Evolutionary conservation across 2,113 vertebrate species (phyloP).

Genomic region (Podarcis raffonei): DNA sequence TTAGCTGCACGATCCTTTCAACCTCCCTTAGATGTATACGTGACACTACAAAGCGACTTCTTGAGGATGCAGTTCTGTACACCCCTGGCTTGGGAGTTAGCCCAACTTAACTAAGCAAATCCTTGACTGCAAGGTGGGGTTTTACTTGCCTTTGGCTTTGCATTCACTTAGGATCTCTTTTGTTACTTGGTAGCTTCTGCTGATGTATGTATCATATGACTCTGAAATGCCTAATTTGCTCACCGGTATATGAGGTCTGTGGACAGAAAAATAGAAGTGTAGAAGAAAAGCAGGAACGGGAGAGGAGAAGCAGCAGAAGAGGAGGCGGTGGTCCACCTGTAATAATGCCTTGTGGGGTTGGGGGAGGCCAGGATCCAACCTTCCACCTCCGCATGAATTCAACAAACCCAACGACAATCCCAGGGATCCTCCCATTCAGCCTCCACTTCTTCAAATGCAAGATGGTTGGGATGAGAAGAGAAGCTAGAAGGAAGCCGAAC

Average conservation of each 20-base stretch:
- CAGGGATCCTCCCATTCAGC: background rate
- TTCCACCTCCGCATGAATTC: too few relatives aligned
- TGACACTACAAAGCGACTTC: background rate
- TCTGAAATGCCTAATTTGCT: conserved; percentile 91
- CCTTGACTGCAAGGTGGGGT: background rate
- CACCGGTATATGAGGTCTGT: conserved; percentile 94
- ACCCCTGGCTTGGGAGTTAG: background rate
- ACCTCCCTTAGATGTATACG: background rate
- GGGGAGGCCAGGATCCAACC: too few relatives aligned
- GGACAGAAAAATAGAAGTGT: background rate
- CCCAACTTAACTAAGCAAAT: background rate
- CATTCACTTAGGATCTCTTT: conserved; percentile 94
- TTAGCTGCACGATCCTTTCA: background rate
- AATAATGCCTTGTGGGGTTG: too few relatives aligned
- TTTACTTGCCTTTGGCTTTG: conserved; percentile 87
- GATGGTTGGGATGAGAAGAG: background rate
- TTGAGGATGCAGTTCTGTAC: background rate
- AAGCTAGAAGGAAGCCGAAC: background rate
- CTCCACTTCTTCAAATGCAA: background rate
- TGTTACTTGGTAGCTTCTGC: conserved; percentile 95
- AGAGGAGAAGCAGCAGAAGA: too few relatives aligned
- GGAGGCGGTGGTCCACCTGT: too few relatives aligned
- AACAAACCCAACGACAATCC: background rate
- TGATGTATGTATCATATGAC: conserved; percentile 95
- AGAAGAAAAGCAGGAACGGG: background rate